Conservation (phyloP, 2,113 vertebrate species). For the Gallinago jamesoni region DNA sequence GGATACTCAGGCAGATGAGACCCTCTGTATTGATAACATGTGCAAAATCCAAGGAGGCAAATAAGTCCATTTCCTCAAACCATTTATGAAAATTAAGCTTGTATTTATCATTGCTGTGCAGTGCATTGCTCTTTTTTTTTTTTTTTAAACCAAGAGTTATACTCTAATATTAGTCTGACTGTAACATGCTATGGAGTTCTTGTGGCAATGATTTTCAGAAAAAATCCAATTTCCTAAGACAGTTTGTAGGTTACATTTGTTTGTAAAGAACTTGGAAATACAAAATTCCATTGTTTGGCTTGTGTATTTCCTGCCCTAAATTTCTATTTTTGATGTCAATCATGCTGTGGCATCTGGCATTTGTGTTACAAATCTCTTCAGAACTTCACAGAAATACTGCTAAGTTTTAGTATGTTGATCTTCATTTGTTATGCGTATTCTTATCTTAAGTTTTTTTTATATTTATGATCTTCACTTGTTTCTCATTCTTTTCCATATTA, state of each 20-base stretch:
- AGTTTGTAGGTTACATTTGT: not conserved
- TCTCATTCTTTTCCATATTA: not conserved
- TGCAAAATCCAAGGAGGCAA: not conserved
- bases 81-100: not conserved
- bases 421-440: not conserved
- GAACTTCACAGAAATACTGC: not conserved
- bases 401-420: not conserved
- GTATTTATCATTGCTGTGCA: not conserved
- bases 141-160: not conserved
- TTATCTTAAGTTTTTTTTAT: not conserved
- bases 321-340: not conserved
- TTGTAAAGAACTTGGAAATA: not conserved
- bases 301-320: not conserved
- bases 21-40: not conserved
- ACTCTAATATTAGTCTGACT: not conserved
- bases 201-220: not conserved
- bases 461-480: not conserved
- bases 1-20: not conserved
- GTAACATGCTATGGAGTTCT: not conserved
- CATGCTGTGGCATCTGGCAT: not conserved
- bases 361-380: not conserved
- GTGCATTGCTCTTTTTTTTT: not conserved
- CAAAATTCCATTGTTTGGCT: not conserved
- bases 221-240: not conserved
- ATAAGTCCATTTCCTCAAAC: not conserved